phyloP scores from a whole-genome alignment of 2,113 vertebrate species.

The Pao palembangensis region DNA sequence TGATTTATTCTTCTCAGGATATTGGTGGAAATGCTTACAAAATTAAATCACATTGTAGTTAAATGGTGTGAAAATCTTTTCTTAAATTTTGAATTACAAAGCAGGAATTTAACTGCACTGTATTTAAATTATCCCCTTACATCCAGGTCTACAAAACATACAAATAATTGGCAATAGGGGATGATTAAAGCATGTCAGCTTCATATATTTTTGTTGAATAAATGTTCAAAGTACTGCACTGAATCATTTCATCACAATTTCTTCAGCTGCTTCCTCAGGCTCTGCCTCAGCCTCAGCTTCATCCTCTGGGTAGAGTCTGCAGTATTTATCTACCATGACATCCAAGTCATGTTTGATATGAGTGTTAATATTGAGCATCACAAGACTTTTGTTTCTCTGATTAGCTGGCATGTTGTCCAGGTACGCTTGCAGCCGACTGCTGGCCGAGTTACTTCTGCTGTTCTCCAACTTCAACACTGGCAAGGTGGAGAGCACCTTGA shows the following conservation, averaged over 20 bases:
- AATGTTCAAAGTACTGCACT: neutral
- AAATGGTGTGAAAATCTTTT: too few species aligned
- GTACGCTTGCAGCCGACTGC: slow-evolving; percentile 79
- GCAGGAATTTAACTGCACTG: neutral
- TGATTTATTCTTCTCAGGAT: neutral
- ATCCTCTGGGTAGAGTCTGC: slow-evolving; percentile 83
- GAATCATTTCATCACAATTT: slow-evolving; percentile 13
- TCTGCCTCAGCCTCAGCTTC: slow-evolving; percentile 38
- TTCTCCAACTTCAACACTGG: slow-evolving; percentile 84
- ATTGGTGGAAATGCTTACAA: too few species aligned
- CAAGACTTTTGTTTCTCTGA: slow-evolving; percentile 83
- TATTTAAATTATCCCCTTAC: neutral
- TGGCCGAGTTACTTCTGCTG: slow-evolving; percentile 68
- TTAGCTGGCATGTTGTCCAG: slow-evolving; percentile 74
- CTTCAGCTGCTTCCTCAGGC: slow-evolving; percentile 15
- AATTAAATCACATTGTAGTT: too few species aligned
- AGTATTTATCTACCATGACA: slow-evolving; percentile 92
- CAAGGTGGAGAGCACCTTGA: slow-evolving; percentile 85
- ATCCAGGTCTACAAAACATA: neutral
- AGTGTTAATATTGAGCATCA: slow-evolving; percentile 84
- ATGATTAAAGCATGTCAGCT: neutral
- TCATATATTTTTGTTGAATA: neutral
- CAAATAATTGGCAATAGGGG: neutral
- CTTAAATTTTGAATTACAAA: too few species aligned
- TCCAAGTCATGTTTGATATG: slow-evolving; percentile 89